Conservation (phyloP, 2,113 vertebrate species). For the Phyllostomus hastatus region DNA sequence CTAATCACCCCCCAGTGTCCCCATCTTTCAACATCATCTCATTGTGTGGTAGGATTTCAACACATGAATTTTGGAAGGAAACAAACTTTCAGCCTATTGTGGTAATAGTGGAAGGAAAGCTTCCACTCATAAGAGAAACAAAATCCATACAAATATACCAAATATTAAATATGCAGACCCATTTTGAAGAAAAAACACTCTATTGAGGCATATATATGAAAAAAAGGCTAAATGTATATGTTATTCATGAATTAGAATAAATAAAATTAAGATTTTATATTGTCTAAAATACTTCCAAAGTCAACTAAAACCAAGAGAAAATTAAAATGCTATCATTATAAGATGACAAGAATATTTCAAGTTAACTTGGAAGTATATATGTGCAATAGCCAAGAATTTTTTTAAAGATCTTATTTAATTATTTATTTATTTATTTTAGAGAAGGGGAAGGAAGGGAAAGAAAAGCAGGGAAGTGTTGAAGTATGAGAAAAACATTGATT, state of each 20-base stretch:
- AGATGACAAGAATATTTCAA: neutral
- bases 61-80: too few relatives aligned
- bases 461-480: too few relatives aligned
- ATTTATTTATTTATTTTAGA: too few relatives aligned
- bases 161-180: neutral
- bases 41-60: too few relatives aligned
- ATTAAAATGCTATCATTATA: neutral
- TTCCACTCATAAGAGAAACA: neutral
- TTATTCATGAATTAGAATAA: constrained; percentile 2
- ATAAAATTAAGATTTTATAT: neutral
- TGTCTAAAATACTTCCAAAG: neutral
- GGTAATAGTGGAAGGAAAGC: neutral
- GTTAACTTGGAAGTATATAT: neutral
- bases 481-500: too few relatives aligned
- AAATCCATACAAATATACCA: neutral
- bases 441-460: too few relatives aligned
- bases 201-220: neutral
- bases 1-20: too few relatives aligned
- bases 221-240: neutral
- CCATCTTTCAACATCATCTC: too few relatives aligned
- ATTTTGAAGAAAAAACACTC: neutral
- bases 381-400: neutral
- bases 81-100: too few relatives aligned
- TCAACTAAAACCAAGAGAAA: neutral
- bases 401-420: too few relatives aligned